Conservation (phyloP, 2,113 vertebrate species). For the Lagopus muta region DNA sequence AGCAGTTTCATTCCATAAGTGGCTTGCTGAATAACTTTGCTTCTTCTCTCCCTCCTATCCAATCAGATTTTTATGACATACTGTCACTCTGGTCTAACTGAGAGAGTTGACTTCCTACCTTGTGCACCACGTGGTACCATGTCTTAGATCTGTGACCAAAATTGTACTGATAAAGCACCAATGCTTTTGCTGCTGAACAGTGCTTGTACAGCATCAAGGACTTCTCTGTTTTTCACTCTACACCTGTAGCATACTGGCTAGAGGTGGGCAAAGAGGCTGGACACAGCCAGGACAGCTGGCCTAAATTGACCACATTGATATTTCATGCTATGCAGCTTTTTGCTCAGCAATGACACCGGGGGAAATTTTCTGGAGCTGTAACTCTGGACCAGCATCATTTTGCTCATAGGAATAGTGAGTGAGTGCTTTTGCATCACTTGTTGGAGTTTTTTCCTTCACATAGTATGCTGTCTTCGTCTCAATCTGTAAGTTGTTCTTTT, state of each 20-base stretch:
- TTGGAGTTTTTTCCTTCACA: not conserved
- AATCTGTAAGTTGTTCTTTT: not conserved
- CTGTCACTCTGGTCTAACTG: not conserved
- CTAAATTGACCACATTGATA: no score
- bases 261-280: no score
- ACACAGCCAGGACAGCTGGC: no score
- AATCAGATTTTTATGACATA: not conserved
- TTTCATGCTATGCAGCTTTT: not conserved
- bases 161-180: not conserved
- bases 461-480: not conserved
- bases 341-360: not conserved
- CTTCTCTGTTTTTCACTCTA: not conserved
- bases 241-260: no score
- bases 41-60: no score
- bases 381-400: rapidly evolving
- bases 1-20: not conserved
- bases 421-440: not conserved
- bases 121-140: not conserved
- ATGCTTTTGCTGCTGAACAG: not conserved
- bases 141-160: not conserved
- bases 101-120: not conserved
- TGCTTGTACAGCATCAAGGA: not conserved
- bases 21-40: not conserved
- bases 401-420: not conserved
- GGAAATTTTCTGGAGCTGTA: not conserved